A percentile compares a stretch with the other conserved stretches of the same genome.
These are phyloP conservation scores for Sinotaia quadrata DNA, from an alignment of 2,888 invertebrate species.

Conservation along the genomic window DNA sequence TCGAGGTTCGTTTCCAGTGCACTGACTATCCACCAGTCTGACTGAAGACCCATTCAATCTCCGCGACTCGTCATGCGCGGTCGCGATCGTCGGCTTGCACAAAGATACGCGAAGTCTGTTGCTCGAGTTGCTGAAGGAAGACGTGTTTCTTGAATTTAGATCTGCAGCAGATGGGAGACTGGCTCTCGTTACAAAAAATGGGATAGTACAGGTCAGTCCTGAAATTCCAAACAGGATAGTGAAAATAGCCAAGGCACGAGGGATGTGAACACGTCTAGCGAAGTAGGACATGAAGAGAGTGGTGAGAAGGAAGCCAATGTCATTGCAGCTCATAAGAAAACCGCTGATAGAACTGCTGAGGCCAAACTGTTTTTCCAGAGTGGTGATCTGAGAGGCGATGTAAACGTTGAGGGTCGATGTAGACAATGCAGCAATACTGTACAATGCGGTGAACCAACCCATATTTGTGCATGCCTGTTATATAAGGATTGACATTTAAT, in stretches of 20 bases:
- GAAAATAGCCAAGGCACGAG: slow-evolving; percentile 45
- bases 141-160: neutral
- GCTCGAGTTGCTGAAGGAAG: neutral
- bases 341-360: slow-evolving; percentile 61
- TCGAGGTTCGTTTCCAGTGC: too few species aligned
- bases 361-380: slow-evolving; percentile 62
- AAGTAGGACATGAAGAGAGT: slow-evolving; percentile 48
- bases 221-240: slow-evolving; percentile 50
- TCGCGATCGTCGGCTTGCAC: neutral
- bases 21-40: too few species aligned
- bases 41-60: too few species aligned
- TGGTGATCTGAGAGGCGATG: slow-evolving; percentile 57
- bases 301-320: slow-evolving; percentile 56
- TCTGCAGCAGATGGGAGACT: too few species aligned
- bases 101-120: neutral
- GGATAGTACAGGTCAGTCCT: slow-evolving; percentile 50
- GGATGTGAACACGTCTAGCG: slow-evolving; percentile 47
- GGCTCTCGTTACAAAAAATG: slow-evolving; percentile 44
- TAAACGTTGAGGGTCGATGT: slow-evolving; percentile 47
- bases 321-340: slow-evolving; percentile 60
- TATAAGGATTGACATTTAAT: too few species aligned
- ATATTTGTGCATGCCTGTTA: slow-evolving; percentile 49
- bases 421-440: slow-evolving; percentile 41
- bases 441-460: slow-evolving; percentile 41
- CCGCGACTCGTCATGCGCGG: neutral